These are phyloP conservation scores for Cloeon dipterum DNA, from an alignment of 2,888 invertebrate genomes.

Conservation along the genomic window DNA sequence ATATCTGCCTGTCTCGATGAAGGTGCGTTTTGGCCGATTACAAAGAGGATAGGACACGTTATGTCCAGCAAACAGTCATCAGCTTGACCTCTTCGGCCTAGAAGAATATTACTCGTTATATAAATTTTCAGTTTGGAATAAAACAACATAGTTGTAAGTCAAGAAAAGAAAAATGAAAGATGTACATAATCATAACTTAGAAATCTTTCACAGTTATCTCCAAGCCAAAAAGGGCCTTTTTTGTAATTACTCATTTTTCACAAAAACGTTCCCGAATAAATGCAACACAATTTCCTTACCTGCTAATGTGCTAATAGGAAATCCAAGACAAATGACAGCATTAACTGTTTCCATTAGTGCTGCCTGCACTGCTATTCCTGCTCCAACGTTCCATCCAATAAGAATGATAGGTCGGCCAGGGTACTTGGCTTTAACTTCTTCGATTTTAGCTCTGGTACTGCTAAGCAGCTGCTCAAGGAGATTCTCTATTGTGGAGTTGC, in stretches of 20 bases:
- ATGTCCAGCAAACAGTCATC: conserved; percentile 52
- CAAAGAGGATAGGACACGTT: conserved; percentile 49
- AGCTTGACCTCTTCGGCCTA: conserved; percentile 40
- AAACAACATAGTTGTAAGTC: no score
- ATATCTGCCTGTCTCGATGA: conserved; percentile 45
- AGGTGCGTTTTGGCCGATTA: conserved; percentile 50
- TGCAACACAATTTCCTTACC: no score
- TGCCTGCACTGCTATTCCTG: conserved; percentile 39
- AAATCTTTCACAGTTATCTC: no score
- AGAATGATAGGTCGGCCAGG: conserved; percentile 46
- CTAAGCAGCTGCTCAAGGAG: conserved; percentile 36
- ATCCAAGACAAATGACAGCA: conserved; percentile 54
- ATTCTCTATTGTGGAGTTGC: not conserved
- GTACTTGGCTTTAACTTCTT: conserved; percentile 40
- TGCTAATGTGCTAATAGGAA: conserved; percentile 46
- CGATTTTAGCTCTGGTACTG: conserved; percentile 42
- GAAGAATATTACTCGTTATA: no score
- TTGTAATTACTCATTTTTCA: no score
- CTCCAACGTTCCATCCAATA: conserved; percentile 56
- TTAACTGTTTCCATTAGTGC: conserved; percentile 45
- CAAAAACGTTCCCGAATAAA: no score
- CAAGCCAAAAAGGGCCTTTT: no score
- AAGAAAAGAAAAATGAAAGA: no score
- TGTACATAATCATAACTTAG: no score
- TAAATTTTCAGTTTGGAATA: no score